A percentile compares a stretch with the other conserved stretches of the same genome.
Evolutionary conservation across 2,113 vertebrate genomes (phyloP).

Genomic region (Apteryx mantelli): DNA sequence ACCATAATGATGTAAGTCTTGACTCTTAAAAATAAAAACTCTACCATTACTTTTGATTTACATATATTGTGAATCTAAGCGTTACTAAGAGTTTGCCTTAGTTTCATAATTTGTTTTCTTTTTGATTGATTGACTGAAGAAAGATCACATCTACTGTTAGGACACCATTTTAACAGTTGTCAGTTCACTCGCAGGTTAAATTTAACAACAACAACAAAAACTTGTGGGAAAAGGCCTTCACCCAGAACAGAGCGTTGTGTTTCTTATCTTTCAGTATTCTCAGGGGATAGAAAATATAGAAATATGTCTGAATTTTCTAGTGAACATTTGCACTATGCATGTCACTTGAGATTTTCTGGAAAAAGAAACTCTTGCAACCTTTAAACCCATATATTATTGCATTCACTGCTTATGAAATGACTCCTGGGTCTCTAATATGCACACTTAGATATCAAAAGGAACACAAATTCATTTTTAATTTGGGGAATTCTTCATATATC

Average conservation of each 20-base stretch:
- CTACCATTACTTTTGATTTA: neutral
- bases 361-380: neutral
- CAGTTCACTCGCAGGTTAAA: constrained; percentile 2
- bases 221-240: neutral
- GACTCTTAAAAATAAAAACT: neutral
- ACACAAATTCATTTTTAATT: neutral
- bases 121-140: neutral
- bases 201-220: neutral
- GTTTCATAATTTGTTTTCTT: neutral
- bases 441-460: neutral
- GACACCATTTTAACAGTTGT: neutral
- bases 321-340: neutral
- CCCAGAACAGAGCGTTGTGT: neutral
- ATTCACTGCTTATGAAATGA: neutral
- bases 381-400: neutral
- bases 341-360: neutral
- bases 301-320: neutral
- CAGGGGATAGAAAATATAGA: neutral
- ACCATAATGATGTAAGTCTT: neutral
- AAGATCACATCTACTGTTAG: neutral
- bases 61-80: neutral
- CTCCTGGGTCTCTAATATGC: neutral
- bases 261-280: neutral
- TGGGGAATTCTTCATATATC: neutral
- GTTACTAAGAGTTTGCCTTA: neutral